Evolutionary conservation across 2,888 invertebrate genomes (phyloP).

Genomic region (Tenthredo scrophulariae): DNA sequence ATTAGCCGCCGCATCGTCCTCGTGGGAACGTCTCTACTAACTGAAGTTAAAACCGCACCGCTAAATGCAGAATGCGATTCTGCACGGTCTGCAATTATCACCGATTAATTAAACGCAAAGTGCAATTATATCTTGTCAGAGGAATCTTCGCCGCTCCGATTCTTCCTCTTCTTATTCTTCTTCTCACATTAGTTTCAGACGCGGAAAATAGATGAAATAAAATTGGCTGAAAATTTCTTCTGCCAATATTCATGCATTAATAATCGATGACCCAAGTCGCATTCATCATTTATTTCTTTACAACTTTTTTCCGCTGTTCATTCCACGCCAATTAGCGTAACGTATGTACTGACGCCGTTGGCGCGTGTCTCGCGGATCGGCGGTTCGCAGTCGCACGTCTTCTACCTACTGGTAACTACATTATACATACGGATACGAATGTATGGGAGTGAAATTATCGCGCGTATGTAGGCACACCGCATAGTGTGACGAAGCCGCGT

Average conservation of each 20-base stretch:
- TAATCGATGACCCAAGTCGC: background rate
- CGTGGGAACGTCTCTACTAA: slow-evolving; percentile 24
- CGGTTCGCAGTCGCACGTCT: slow-evolving; percentile 8
- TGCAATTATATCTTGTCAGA: background rate
- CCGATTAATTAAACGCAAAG: background rate
- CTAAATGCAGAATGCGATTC: slow-evolving; percentile 17
- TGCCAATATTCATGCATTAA: background rate
- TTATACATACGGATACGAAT: background rate
- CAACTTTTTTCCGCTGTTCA: background rate
- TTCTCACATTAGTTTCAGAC: background rate
- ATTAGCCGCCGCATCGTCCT: slow-evolving; percentile 6
- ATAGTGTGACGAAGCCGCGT: slow-evolving; percentile 34
- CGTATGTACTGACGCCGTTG: slow-evolving; percentile 5
- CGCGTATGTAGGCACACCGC: slow-evolving; percentile 7
- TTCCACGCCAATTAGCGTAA: slow-evolving; percentile 18
- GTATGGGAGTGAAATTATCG: slow-evolving; percentile 42
- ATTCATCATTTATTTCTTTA: background rate
- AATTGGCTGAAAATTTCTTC: background rate
- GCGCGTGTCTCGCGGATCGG: slow-evolving; percentile 40
- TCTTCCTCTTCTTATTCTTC: background rate
- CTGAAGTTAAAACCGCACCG: background rate
- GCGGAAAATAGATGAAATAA: background rate
- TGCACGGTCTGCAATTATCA: background rate
- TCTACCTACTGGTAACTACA: slow-evolving; percentile 11
- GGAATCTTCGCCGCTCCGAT: background rate